Evolutionary conservation across 2,113 vertebrate genomes (phyloP).

Genomic region (Neolamprologus tretocephalus): DNA sequence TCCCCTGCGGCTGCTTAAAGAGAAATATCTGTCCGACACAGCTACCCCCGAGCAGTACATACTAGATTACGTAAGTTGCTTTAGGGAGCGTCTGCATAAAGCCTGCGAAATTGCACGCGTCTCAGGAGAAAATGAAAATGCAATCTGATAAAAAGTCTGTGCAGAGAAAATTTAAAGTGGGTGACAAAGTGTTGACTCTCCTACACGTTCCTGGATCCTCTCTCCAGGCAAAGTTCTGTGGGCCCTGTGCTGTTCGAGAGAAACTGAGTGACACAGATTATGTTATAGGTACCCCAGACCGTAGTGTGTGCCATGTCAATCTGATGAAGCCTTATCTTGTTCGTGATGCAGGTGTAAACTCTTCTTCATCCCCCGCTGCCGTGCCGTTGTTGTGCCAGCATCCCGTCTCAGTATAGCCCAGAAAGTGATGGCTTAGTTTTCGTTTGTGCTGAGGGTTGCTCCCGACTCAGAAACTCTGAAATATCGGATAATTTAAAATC

Average conservation of each 20-base stretch:
- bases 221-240: neutral
- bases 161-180: neutral
- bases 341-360: neutral
- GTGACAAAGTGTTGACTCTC: neutral
- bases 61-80: accelerated
- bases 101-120: neutral
- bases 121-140: neutral
- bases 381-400: neutral
- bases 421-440: neutral
- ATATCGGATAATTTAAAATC: accelerated
- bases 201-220: accelerated
- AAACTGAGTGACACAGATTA: neutral
- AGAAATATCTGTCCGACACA: accelerated
- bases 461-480: neutral
- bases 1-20: accelerated
- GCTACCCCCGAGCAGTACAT: accelerated
- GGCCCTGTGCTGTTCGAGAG: accelerated
- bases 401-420: neutral
- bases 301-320: accelerated
- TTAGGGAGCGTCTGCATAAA: neutral
- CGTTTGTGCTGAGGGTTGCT: neutral
- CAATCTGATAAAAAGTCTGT: neutral
- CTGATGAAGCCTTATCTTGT: neutral
- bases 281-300: accelerated
- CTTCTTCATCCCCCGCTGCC: accelerated